Evolutionary conservation across 2,113 vertebrate species (phyloP).

Genomic region (Ranitomeya variabilis): DNA sequence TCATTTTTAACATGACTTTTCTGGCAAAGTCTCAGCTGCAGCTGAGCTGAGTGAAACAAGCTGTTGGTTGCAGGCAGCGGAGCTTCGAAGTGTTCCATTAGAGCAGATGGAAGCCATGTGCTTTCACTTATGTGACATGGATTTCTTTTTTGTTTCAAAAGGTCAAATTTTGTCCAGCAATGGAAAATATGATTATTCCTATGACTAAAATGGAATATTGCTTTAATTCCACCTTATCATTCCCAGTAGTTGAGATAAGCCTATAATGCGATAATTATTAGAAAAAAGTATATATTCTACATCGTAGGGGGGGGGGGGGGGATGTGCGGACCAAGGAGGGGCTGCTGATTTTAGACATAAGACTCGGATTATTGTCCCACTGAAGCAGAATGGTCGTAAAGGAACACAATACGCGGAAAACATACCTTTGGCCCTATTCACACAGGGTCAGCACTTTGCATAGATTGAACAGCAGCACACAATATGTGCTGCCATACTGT

Average conservation of each 20-base stretch:
- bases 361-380: neutral
- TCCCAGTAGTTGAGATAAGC: constrained; percentile 19
- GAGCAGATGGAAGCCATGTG: constrained; percentile 55
- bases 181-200: constrained; percentile 53
- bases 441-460: neutral
- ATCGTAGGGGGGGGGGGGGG: neutral
- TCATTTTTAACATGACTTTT: neutral
- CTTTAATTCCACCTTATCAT: neutral
- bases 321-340: neutral
- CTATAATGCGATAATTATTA: neutral
- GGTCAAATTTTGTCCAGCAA: constrained; percentile 50
- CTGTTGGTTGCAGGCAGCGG: neutral
- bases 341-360: neutral
- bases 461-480: neutral
- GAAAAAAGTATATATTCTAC: neutral
- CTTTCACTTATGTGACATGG: constrained; percentile 38
- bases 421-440: neutral
- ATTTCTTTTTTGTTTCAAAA: constrained; percentile 28
- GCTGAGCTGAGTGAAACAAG: neutral
- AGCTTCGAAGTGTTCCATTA: constrained; percentile 25
- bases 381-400: neutral
- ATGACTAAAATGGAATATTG: constrained; percentile 44
- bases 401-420: neutral
- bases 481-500: neutral
- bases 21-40: constrained; percentile 4